Conservation (phyloP, 2,797 vertebrate species). For the Sebastes flavidus region DNA sequence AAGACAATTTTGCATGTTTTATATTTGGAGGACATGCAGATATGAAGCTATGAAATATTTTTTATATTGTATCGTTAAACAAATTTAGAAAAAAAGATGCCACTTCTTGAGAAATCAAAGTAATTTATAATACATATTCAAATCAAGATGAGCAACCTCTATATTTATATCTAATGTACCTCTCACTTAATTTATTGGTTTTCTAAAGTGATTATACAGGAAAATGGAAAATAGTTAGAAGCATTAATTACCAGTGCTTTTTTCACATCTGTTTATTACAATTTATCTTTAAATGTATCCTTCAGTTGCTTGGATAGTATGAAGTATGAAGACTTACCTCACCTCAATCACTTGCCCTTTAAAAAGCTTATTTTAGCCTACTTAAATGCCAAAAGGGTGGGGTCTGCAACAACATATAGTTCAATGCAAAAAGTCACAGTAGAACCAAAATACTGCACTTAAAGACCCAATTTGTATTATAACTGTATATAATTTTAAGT, state of each 20-base stretch:
- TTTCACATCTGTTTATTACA: background rate
- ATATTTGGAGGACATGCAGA: background rate
- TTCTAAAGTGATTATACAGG: background rate
- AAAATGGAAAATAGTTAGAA: background rate
- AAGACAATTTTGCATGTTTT: constrained; percentile 19
- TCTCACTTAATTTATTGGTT: background rate
- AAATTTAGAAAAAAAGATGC: background rate
- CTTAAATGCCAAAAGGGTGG: constrained; percentile 33
- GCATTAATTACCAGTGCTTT: background rate
- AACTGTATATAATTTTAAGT: background rate
- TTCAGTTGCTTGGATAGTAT: background rate
- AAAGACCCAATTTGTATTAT: background rate
- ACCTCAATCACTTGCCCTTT: constrained; percentile 25
- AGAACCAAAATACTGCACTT: background rate
- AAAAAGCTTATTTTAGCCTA: constrained; percentile 34
- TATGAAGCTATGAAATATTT: background rate
- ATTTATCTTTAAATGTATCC: background rate
- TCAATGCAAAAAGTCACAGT: background rate
- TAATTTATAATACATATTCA: background rate
- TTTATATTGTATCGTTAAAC: background rate
- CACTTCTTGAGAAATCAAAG: background rate
- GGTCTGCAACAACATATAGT: constrained; percentile 17
- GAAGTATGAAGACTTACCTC: background rate
- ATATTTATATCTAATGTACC: background rate
- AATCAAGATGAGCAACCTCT: background rate